A percentile compares a stretch with the other conserved stretches of the same genome.
Evolutionary conservation across 2,888 invertebrate genomes (phyloP).

Genomic region (Cosmopolites sordidus): DNA sequence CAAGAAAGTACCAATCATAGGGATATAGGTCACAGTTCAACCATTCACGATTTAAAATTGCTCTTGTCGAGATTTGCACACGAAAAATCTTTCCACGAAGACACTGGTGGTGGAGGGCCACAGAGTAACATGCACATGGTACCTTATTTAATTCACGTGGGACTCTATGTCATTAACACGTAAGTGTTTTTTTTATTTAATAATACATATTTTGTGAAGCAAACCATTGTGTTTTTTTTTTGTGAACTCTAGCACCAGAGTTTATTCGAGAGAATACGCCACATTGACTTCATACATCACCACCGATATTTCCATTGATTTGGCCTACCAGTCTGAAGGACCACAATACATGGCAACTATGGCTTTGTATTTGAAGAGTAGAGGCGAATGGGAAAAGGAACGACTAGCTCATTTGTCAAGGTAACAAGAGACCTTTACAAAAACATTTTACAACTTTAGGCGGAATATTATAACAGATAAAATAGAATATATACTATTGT

Average conservation of each 20-base stretch:
- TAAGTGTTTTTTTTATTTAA: no score
- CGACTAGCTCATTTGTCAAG: slow-evolving; percentile 71
- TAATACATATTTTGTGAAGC: no score
- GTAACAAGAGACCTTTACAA: slow-evolving; percentile 6
- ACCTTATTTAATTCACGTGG: slow-evolving; percentile 91
- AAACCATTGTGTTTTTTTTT: no score
- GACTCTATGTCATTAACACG: slow-evolving; percentile 90
- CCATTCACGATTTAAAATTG: slow-evolving; percentile 90
- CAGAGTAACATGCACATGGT: slow-evolving; percentile 96
- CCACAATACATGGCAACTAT: slow-evolving; percentile 85
- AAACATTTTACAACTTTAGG: no score
- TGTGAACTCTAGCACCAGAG: slow-evolving; percentile 60
- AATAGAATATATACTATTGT: no score
- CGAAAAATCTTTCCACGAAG: slow-evolving; percentile 94
- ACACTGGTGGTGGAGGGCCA: slow-evolving; percentile 94
- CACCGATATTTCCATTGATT: slow-evolving; percentile 68
- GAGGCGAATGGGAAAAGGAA: slow-evolving; percentile 70
- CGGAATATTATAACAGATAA: no score
- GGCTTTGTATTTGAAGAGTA: slow-evolving; percentile 73
- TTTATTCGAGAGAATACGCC: slow-evolving; percentile 72
- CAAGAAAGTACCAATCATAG: slow-evolving; percentile 69
- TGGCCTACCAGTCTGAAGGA: slow-evolving; percentile 85
- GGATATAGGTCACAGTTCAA: slow-evolving; percentile 74
- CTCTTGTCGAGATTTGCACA: slow-evolving; percentile 84
- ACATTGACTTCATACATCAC: slow-evolving; percentile 70